Conservation (phyloP, 1,140 invertebrate species). For the Diachasmimorpha longicaudata region DNA sequence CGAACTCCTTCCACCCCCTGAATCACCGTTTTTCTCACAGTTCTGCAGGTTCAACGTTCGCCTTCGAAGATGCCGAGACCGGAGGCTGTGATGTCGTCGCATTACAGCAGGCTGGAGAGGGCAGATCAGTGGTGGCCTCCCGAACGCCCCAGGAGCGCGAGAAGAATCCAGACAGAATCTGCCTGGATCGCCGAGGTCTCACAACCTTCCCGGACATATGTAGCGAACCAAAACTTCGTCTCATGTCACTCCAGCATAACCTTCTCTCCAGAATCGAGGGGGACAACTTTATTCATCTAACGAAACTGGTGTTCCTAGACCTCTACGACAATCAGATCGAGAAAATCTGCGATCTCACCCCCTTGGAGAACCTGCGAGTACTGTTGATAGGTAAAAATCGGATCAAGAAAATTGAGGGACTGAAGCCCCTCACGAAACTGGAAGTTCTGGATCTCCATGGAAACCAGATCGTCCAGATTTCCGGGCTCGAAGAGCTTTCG, state of each 20-base stretch:
- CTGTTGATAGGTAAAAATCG: constrained; percentile 90
- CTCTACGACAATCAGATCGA: constrained; percentile 94
- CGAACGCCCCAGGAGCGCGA: constrained; percentile 73
- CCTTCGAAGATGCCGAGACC: constrained; percentile 54
- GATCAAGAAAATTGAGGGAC: constrained; percentile 71
- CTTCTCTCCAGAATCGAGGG: constrained; percentile 79
- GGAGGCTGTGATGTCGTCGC: constrained; percentile 46
- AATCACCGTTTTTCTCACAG: constrained; percentile 26
- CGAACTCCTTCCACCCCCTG: too few species aligned
- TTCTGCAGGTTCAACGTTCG: constrained; percentile 43
- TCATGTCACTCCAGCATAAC: constrained; percentile 91
- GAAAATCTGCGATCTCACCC: constrained; percentile 76
- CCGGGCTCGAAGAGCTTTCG: constrained; percentile 66
- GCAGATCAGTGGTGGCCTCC: constrained; percentile 69
- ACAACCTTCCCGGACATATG: constrained; percentile 80
- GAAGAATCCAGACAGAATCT: constrained; percentile 78
- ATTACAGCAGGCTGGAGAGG: constrained; percentile 60
- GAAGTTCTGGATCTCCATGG: constrained; percentile 93
- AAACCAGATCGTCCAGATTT: constrained; percentile 79
- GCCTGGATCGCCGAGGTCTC: constrained; percentile 76
- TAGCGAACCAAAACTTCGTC: constrained; percentile 76
- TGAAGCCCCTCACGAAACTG: constrained; percentile 73
- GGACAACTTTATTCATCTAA: constrained; percentile 67
- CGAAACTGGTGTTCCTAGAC: constrained; percentile 87
- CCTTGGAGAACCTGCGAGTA: constrained; percentile 79